Percentiles rank a stretch among this genome's conserved stretches.
Evolutionary conservation across 2,113 vertebrate genomes (phyloP).

Genomic region (Macquaria australasica): DNA sequence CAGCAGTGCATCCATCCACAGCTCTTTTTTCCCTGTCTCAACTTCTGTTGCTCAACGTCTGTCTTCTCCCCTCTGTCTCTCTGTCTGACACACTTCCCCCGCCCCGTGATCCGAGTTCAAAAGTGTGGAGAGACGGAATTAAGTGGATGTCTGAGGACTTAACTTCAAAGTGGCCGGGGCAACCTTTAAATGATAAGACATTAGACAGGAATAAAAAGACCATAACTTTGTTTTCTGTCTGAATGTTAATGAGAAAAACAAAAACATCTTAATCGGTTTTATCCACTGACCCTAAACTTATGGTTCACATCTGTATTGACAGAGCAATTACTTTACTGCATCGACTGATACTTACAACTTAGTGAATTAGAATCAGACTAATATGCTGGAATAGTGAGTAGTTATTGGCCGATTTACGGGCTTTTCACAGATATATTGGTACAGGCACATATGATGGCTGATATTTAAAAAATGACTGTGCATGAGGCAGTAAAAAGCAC

Average conservation of each 20-base stretch:
- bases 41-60: constrained; percentile 60
- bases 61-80: constrained; percentile 71
- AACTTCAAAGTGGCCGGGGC: constrained; percentile 58
- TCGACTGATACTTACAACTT: background rate
- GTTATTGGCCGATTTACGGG: background rate
- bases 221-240: constrained; percentile 24
- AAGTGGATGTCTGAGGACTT: constrained; percentile 65
- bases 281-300: constrained; percentile 22
- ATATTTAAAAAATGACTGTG: background rate
- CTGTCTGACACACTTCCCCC: constrained; percentile 49
- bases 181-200: constrained; percentile 65
- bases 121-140: constrained; percentile 64
- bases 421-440: constrained; percentile 1
- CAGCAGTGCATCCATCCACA: constrained; percentile 84
- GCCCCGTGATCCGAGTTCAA: constrained; percentile 52
- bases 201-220: constrained; percentile 40
- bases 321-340: background rate
- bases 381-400: background rate
- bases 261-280: constrained; percentile 37
- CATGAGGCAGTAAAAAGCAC: constrained; percentile 7
- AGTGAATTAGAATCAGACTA: background rate
- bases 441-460: background rate
- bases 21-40: constrained; percentile 40
- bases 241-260: constrained; percentile 39
- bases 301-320: background rate